phyloP scores from a whole-genome alignment of 2,888 invertebrate genomes.

The Hyles lineata region DNA sequence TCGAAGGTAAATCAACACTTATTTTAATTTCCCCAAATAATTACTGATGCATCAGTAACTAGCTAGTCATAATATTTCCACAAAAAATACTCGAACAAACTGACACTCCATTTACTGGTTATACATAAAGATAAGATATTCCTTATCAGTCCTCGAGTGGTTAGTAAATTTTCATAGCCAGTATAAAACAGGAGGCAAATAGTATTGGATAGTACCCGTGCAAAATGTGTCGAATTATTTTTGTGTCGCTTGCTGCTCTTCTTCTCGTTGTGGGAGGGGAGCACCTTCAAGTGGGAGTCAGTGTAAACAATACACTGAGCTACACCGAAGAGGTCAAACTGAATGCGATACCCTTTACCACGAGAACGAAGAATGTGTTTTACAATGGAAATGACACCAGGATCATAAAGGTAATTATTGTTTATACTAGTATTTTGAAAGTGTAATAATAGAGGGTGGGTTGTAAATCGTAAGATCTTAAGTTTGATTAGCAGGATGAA shows the following conservation, averaged over 20 bases:
- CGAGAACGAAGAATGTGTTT: constrained; percentile 70
- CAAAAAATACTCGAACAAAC: background rate
- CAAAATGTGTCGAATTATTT: background rate
- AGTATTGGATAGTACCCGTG: background rate
- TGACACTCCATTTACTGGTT: background rate
- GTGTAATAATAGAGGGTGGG: too few species aligned
- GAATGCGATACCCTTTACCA: constrained; percentile 56
- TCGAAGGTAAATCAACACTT: too few species aligned
- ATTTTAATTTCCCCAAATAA: too few species aligned
- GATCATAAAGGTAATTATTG: constrained; percentile 62
- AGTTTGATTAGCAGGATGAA: too few species aligned
- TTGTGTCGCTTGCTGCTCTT: constrained; percentile 2
- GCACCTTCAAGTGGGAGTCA: constrained; percentile 62
- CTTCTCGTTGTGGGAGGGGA: constrained; percentile 4
- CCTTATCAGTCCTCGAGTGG: constrained; percentile 11
- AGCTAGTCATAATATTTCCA: background rate
- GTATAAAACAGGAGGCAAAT: background rate
- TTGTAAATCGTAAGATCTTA: too few species aligned
- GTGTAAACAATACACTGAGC: constrained; percentile 53
- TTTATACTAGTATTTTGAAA: background rate
- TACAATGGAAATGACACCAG: constrained; percentile 57
- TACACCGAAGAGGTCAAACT: constrained; percentile 66
- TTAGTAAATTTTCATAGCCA: background rate
- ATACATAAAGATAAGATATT: background rate
- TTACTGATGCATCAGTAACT: background rate